phyloP scores from a whole-genome alignment of 2,888 invertebrate genomes.

The Agrochola lychnidis region DNA sequence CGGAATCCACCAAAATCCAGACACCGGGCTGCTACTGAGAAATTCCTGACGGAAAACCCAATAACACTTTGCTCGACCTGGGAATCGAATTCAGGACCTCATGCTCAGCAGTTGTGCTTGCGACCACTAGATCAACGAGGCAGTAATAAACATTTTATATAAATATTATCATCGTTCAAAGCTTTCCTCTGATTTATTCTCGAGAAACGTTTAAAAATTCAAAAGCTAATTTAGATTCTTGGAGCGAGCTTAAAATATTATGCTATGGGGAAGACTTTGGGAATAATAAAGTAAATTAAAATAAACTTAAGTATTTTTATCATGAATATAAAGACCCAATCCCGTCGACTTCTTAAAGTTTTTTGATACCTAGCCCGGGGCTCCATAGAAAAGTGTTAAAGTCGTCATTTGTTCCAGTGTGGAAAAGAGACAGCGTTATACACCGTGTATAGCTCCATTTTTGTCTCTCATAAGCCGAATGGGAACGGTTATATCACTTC shows the following conservation, averaged over 20 bases:
- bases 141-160: background rate
- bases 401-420: slow-evolving; percentile 5
- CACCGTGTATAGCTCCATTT: background rate
- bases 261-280: slow-evolving; percentile 1
- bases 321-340: slow-evolving; percentile 11
- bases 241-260: slow-evolving; percentile 21
- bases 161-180: slow-evolving; percentile 9
- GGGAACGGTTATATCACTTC: slow-evolving; percentile 18
- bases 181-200: slow-evolving; percentile 14
- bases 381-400: background rate
- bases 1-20: no score
- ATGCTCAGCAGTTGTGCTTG: no score
- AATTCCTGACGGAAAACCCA: no score
- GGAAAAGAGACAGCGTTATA: background rate
- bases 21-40: no score
- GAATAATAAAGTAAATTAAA: slow-evolving; percentile 25
- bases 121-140: no score
- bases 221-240: slow-evolving; percentile 43
- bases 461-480: background rate
- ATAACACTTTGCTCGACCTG: no score
- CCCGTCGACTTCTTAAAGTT: background rate
- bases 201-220: slow-evolving; percentile 25
- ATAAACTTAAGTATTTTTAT: slow-evolving; percentile 18
- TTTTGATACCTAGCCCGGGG: background rate
- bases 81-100: no score